These are phyloP conservation scores for Epinephelus moara DNA, from an alignment of 2,113 vertebrate genomes.

Conservation along the genomic window DNA sequence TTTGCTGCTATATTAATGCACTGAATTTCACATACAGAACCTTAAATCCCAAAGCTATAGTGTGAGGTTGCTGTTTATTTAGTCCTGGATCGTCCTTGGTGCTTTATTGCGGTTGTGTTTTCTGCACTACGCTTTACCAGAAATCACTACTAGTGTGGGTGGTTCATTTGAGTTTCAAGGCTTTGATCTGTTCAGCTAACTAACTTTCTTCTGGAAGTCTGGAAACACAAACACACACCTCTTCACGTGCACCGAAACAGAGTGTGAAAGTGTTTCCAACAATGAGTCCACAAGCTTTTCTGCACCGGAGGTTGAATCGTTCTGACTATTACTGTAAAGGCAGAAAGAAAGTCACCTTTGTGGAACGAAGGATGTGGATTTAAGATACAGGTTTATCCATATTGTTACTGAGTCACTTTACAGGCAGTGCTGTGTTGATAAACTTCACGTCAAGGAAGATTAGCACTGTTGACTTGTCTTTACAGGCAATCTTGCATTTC, in stretches of 20 bases:
- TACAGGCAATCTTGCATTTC: constrained; percentile 33
- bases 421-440: not conserved
- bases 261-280: constrained; percentile 26
- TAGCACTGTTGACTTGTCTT: constrained; percentile 30
- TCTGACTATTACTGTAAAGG: constrained; percentile 26
- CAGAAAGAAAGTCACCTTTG: not conserved
- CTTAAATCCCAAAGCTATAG: not conserved
- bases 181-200: constrained; percentile 26
- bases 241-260: not conserved
- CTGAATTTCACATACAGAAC: too few relatives aligned
- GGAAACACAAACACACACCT: constrained; percentile 58
- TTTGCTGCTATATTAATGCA: too few relatives aligned
- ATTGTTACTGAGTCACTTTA: not conserved
- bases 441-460: constrained; percentile 34
- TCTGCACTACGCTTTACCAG: constrained; percentile 36
- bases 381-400: not conserved
- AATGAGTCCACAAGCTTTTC: not conserved
- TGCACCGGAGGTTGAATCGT: constrained; percentile 29
- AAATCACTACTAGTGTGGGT: constrained; percentile 43
- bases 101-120: not conserved
- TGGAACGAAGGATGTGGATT: not conserved
- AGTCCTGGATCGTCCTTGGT: not conserved
- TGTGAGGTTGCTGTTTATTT: not conserved
- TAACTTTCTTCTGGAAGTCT: constrained; percentile 34
- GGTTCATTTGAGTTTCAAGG: constrained; percentile 26